Base-by-base conservation (phyloP, 2,113 vertebrate genomes). In the Chaetops frenatus region DNA sequence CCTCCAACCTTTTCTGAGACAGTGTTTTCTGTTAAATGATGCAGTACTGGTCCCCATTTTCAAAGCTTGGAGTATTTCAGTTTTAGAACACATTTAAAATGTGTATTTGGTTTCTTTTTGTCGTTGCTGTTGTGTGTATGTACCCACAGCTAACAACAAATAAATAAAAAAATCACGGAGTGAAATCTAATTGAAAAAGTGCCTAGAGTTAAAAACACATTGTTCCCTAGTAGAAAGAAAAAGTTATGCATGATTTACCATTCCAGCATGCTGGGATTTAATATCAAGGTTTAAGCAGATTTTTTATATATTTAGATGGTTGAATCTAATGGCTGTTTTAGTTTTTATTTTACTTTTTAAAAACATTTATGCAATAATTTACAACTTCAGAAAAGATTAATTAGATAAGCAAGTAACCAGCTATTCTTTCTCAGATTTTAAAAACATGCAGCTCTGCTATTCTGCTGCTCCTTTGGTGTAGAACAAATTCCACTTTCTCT, bases 131-230 rank as follows among this genome's bases (percentile, higher is more conserved):
- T 93, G 48, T 3, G 3, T 77, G 48, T 58, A n/a, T n/a, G 24
- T 83, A 81, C 51, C 47, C 54, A 69, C 35, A 91, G 85, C 71
- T 62, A 96, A 47, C 42, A 82, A 82, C 19, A 80, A 80, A 80
- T 80, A 95, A 79, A 76, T 80, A n/a, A 94, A 87, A 91, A 94
- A 93, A 88, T 80, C 48, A 44, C 28, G 54, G 58, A 88, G 77
- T 92, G 89, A 89, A 94, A 91, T 88, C 45, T 91, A 95, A 88
- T 95, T 6, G 50, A 85, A 91, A 91, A 94, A 90, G 31, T 77
- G 66, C 93, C 95, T 85, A 23, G 66, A 94, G 78, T 89, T 91
- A 94, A 73, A 87, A 95, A 25, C 56, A 40, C 33, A 21, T 85
- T 79, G 35, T 94, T 96, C 62, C 67, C 58, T 92, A 61, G 69